Evolutionary conservation across 1,140 invertebrate genomes (phyloP), one percentile per base, ranked within the genome.

Genomic region (Neoseiulus cucumeris): DNA sequence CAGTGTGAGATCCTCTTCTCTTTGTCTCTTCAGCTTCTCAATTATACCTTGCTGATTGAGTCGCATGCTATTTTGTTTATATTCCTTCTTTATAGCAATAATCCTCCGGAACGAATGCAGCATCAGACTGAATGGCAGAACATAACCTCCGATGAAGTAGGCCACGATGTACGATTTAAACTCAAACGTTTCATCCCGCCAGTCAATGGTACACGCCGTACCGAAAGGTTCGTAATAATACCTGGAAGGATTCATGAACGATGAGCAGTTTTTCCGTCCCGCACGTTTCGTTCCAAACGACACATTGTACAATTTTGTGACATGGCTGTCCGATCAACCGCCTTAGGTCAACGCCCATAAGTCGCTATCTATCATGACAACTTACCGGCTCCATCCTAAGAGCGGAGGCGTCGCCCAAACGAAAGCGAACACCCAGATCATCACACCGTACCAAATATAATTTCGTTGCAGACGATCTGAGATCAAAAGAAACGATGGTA

Each of bases 181-280:
- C 25, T 51, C 68, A 22, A 33, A 45, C 41, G 68, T 68, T 41
- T 69, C 69, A 18, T 68, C 68, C 29, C 67, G 59, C 70, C 70
- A 70, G 67, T 70, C 70, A 20, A 70, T 70, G 1, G 70, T 70
- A 64, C 70, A 70, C 9, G 68, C 67, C 4, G 68, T 70, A 18
- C 69, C 44, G 20, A 66, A 68, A 22, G 68, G 68, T 44, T 69
- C 68, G 22, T 66, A n/a, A 12, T 64, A 67, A 22, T 67, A 70
- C 17, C 68, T 69, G 64, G 1, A 42, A 25, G 12, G 59, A 22
- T 25, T n/a, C 45, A 47, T 51, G 42, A 14, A 20, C 7, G 30
- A 12, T 28, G 18, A 28, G 30, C 30, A 25, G 20, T 18, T 30
- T 30, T 39, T 39, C 4, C 9, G 33, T 39, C 33, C 33, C 33